These are phyloP conservation scores for Fabriciana adippe DNA, from an alignment of 2,888 invertebrate species.

Conservation along the genomic window DNA sequence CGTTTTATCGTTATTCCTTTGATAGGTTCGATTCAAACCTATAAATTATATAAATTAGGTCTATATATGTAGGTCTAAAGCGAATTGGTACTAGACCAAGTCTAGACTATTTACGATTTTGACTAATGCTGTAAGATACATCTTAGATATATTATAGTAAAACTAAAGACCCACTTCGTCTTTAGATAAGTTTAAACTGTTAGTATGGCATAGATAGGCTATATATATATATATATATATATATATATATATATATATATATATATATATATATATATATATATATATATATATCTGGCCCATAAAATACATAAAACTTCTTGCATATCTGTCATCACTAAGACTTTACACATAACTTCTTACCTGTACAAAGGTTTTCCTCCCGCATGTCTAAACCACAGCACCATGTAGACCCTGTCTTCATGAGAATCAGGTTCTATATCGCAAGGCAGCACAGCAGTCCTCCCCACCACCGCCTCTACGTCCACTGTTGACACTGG, in stretches of 20 bases:
- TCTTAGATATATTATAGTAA: no score
- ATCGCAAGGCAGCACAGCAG: constrained; percentile 93
- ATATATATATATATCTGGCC: no score
- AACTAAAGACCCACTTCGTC: no score
- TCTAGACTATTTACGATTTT: no score
- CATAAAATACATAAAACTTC: no score
- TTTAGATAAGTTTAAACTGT: no score
- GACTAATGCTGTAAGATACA: no score
- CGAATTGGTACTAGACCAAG: neutral
- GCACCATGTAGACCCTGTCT: constrained; percentile 94
- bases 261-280: no score
- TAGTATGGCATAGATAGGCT: no score
- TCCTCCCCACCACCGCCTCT: constrained; percentile 91
- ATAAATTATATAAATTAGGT: constrained; percentile 18
- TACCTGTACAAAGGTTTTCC: constrained; percentile 95
- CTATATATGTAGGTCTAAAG: neutral
- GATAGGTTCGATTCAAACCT: neutral
- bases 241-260: no score
- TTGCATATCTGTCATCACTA: no score
- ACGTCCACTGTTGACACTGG: constrained; percentile 82
- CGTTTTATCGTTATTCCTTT: constrained; percentile 13
- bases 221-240: no score
- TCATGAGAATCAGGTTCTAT: constrained; percentile 91
- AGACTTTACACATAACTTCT: constrained; percentile 38
- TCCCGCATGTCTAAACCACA: constrained; percentile 93